These are phyloP conservation scores for Thelaira solivaga DNA, from an alignment of 2,888 invertebrate species.

Conservation along the genomic window DNA sequence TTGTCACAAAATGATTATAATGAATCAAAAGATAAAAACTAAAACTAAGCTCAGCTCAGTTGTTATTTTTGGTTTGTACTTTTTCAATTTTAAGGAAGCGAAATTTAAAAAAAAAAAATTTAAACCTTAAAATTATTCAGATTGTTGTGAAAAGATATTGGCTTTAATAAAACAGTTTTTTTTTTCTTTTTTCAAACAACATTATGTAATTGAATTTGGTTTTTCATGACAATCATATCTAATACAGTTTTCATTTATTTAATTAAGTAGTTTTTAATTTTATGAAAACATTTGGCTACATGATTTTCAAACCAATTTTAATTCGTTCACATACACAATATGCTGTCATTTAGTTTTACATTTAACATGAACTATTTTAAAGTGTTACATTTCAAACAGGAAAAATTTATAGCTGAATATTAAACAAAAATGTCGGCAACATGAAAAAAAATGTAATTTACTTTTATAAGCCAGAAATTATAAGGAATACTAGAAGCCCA, in stretches of 20 bases:
- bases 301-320: neutral
- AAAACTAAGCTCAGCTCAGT: too few relatives aligned
- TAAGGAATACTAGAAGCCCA: too few relatives aligned
- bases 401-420: too few relatives aligned
- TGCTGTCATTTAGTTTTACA: slow-evolving; percentile 72
- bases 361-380: slow-evolving; percentile 71
- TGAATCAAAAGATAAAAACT: slow-evolving; percentile 57
- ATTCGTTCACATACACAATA: neutral
- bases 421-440: slow-evolving; percentile 2
- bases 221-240: neutral
- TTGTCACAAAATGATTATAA: slow-evolving; percentile 61
- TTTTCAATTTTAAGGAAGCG: slow-evolving; percentile 11
- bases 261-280: slow-evolving; percentile 7
- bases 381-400: slow-evolving; percentile 14
- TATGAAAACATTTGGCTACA: neutral
- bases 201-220: neutral
- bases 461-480: too few relatives aligned
- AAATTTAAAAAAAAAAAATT: slow-evolving; percentile 5
- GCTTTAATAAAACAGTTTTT: slow-evolving; percentile 35
- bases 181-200: neutral
- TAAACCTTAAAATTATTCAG: slow-evolving; percentile 15
- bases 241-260: neutral
- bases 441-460: too few relatives aligned
- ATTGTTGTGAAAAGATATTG: slow-evolving; percentile 66
- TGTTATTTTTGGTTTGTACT: neutral